Evolutionary conservation across 2,888 invertebrate species (phyloP), one percentile per base, ranked within the genome.

Genomic region (Oscheius sp.): DNA sequence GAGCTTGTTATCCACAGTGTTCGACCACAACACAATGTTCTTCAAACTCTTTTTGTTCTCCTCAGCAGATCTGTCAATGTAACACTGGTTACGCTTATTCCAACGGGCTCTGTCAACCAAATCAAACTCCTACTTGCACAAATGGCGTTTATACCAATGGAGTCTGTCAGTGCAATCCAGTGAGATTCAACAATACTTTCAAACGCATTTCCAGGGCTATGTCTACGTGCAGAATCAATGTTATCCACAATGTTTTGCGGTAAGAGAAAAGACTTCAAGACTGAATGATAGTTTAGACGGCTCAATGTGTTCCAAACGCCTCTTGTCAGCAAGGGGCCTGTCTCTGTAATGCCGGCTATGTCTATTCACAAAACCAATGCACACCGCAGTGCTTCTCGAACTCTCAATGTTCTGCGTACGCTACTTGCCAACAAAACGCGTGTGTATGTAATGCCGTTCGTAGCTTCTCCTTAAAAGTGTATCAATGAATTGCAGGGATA

Each of bases 171-270:
- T 67, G 67, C 17, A 58, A 58, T 37, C 17, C 52, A 29, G 57
- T 55, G 58, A 45, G 20, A 23, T 5, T 42, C 37, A 25, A 34
- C 6, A 12, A 17, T 15, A 15, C 46, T 15, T 10, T 15, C 46
- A n/a, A 17, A 45, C 8, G 20, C n/a, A 17, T 17, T n/a, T 66
- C 34, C 55, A 71, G 67, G 71, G 71, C 15, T 71, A 64, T 46
- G 17, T 33, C 20, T 45, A 46, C 20, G 57, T 69, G 20, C 33
- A 57, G 15, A 46, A 46, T 10, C 67, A 67, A 33, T 67, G 67
- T 42, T 23, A n/a, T 6, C 57, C 67, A 2, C 45, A 39, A 34
- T 67, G 67, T 46, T n/a, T n/a, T n/a, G 10, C n/a, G n/a, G n/a
- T n/a, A n/a, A n/a, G n/a, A 37, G 37, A 37, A 37, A 37, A 37